Conservation (phyloP, 2,113 vertebrate species). For the Papio anubis region DNA sequence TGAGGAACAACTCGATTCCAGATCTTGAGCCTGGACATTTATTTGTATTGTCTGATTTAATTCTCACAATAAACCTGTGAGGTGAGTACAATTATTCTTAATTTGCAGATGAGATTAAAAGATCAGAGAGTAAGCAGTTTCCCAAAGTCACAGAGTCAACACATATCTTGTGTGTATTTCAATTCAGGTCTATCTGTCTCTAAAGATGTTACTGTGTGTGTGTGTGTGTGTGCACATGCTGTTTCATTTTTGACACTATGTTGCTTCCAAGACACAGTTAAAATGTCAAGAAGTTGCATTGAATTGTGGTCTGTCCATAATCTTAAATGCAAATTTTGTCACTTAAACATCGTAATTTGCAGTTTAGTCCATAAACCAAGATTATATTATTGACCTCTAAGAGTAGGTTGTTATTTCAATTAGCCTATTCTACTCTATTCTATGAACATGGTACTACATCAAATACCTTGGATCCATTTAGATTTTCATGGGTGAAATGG, state of each 20-base stretch:
- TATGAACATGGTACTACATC: background rate
- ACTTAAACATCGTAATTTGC: background rate
- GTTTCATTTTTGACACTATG: background rate
- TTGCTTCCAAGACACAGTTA: background rate
- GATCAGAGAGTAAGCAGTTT: background rate
- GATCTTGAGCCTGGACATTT: background rate
- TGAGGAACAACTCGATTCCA: background rate
- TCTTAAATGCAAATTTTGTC: slow-evolving; percentile 12
- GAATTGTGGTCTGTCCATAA: background rate
- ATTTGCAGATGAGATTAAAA: background rate
- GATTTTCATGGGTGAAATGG: slow-evolving; percentile 6
- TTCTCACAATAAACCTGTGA: background rate
- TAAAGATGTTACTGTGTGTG: background rate
- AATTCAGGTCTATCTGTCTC: background rate
- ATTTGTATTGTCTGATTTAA: slow-evolving; percentile 22
- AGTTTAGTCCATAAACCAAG: background rate
- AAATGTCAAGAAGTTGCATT: slow-evolving; percentile 13
- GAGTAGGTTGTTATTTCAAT: background rate
- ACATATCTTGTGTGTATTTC: background rate
- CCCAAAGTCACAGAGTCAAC: background rate
- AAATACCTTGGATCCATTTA: background rate
- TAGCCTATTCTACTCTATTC: background rate
- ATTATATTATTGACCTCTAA: slow-evolving; percentile 28
- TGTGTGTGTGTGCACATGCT: background rate
- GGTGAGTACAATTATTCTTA: background rate